Conservation (phyloP, 1,140 invertebrate genomes). For the Polyergus mexicanus region DNA sequence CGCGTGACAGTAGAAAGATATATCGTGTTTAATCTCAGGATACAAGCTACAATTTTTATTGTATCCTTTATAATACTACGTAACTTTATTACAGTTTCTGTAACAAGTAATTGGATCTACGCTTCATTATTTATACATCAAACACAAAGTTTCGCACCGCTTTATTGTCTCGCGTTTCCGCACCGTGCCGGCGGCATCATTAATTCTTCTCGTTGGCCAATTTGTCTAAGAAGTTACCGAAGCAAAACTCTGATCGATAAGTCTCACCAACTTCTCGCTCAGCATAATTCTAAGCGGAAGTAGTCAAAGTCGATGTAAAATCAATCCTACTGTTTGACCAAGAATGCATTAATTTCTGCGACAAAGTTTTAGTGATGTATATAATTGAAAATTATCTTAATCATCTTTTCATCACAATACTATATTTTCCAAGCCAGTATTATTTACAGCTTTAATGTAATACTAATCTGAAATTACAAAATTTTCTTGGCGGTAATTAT, state of each 20-base stretch:
- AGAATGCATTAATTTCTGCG: neutral
- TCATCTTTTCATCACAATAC: neutral
- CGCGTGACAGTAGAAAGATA: neutral
- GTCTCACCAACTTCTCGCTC: constrained; percentile 40
- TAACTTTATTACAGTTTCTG: constrained; percentile 55
- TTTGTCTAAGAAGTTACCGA: constrained; percentile 49
- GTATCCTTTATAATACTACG: constrained; percentile 15
- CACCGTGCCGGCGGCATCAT: constrained; percentile 29
- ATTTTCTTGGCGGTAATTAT: neutral
- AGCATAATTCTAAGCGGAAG: constrained; percentile 22
- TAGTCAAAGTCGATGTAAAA: constrained; percentile 9
- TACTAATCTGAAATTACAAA: neutral
- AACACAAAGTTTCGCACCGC: constrained; percentile 53
- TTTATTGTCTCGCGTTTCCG: constrained; percentile 56
- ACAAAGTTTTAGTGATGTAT: neutral
- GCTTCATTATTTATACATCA: constrained; percentile 60
- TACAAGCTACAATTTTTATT: constrained; percentile 38
- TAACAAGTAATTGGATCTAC: constrained; percentile 56
- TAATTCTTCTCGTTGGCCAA: constrained; percentile 55
- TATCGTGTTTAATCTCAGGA: constrained; percentile 17
- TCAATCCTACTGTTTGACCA: neutral
- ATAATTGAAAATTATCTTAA: neutral
- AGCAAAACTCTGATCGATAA: constrained; percentile 54
- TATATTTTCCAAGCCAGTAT: neutral
- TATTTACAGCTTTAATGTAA: neutral